These are phyloP conservation scores for Danio jaintianensis DNA, from an alignment of 2,797 vertebrate species.

Conservation along the genomic window DNA sequence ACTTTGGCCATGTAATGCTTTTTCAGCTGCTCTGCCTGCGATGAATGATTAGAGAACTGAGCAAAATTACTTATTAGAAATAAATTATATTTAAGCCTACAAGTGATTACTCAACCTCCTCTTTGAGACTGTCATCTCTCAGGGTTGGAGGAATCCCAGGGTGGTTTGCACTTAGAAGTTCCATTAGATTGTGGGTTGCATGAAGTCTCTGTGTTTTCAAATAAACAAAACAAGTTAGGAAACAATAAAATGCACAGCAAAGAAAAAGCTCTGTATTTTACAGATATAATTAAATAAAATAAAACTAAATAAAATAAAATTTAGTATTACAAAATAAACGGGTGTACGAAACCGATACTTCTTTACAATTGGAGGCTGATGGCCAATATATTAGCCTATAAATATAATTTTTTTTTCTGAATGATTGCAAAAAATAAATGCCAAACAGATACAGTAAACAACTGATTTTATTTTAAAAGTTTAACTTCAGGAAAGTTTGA, in stretches of 20 bases:
- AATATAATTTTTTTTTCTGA: too few relatives aligned
- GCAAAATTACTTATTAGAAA: background rate
- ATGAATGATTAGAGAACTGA: background rate
- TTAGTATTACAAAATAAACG: too few relatives aligned
- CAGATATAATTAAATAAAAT: too few relatives aligned
- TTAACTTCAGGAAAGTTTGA: too few relatives aligned
- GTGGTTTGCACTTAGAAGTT: constrained; percentile 90
- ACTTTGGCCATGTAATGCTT: constrained; percentile 99
- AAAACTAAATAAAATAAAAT: too few relatives aligned
- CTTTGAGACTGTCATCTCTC: constrained; percentile 89
- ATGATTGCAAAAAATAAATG: too few relatives aligned
- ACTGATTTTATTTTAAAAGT: too few relatives aligned
- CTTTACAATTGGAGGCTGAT: too few relatives aligned
- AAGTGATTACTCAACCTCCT: constrained; percentile 82
- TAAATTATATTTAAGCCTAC: background rate
- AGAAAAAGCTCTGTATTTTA: background rate
- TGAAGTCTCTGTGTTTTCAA: constrained; percentile 88
- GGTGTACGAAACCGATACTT: too few relatives aligned
- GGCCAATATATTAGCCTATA: too few relatives aligned
- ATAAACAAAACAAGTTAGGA: constrained; percentile 44
- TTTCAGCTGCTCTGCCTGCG: constrained; percentile 92
- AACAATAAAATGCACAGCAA: background rate
- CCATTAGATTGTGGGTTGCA: constrained; percentile 97
- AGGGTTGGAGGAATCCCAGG: constrained; percentile 94
- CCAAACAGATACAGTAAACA: too few relatives aligned